Evolutionary conservation across 2,888 invertebrate genomes (phyloP), one percentile per base, ranked within the genome.

Genomic region (Azorinus chamasolen): DNA sequence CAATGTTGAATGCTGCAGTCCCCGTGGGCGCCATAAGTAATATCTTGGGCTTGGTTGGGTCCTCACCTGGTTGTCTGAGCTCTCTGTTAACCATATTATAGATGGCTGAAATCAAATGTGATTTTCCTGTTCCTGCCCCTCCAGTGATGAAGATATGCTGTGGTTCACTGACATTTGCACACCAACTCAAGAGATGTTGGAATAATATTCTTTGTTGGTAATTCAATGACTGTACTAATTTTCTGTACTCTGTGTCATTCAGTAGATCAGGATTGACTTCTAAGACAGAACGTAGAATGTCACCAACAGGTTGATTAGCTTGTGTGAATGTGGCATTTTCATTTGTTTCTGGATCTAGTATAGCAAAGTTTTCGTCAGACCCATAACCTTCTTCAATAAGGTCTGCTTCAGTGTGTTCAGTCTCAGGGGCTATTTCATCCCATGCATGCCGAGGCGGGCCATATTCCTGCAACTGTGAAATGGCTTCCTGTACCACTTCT

Each of bases 1-100:
- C 50, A 32, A 74, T 68, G 50, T 74, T 74, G 45, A 55, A 62
- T 5, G 74, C 74, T 39, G 68, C 74, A 41, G 74, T 66, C 1
- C 74, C 68, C n/a, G 62, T 74, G n/a, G 62, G 74, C 2, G 68
- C 74, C 25, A 55, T 55, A 8, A 66, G 62, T 10, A 74, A 27
- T 12, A 68, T 32, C 12, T 50, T 48, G 27, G 43, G 27, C 20
- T 54, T 46, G 24, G 5, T 46, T 27, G 74, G 68, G 8, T 48
- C 43, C 24, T 66, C 55, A 43, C 62, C 74, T 22, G n/a, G 20
- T 22, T 20, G 14, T 51, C 63, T 61, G 18, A 74, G 41, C 41
- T 48, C 55, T 45, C 55, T 48, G 43, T 45, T 27, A 8, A 45
- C 51, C 58, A 57, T 74, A 20, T 74, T 46, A 39, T 62, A 58